These are phyloP conservation scores for Eupristina koningsbergeri DNA, from an alignment of 1,140 invertebrate species.

Conservation along the genomic window DNA sequence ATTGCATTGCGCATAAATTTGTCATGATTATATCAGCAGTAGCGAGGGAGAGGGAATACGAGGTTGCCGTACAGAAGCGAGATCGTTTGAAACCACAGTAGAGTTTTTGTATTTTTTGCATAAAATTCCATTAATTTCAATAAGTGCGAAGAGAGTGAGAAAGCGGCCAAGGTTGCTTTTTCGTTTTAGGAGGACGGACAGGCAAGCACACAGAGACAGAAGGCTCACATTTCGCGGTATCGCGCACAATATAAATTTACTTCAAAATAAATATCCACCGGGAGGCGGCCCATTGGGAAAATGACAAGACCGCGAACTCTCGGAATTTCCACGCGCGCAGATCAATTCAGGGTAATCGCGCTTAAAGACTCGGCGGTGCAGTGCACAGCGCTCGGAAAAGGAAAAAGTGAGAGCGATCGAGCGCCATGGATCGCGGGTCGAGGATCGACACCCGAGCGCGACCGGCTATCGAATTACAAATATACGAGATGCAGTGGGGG, in stretches of 20 bases:
- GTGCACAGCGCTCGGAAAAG: neutral
- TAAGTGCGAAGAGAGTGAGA: neutral
- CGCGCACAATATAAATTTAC: too few relatives aligned
- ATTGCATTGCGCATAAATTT: too few relatives aligned
- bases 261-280: too few relatives aligned
- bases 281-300: too few relatives aligned
- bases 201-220: neutral
- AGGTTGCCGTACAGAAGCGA: neutral
- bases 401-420: neutral
- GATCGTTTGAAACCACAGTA: neutral
- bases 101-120: neutral
- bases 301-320: too few relatives aligned
- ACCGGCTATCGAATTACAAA: constrained; percentile 8
- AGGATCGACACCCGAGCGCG: neutral
- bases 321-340: neutral
- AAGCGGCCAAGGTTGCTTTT: neutral
- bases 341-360: neutral
- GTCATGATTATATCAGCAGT: too few relatives aligned
- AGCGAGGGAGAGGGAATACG: too few relatives aligned
- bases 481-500: neutral
- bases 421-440: neutral
- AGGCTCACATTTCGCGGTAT: neutral
- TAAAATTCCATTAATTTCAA: neutral
- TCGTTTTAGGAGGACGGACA: too few relatives aligned
- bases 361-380: neutral